Evolutionary conservation across 2,888 invertebrate species (phyloP).

Genomic region (Trypoxylon attenuatum): DNA sequence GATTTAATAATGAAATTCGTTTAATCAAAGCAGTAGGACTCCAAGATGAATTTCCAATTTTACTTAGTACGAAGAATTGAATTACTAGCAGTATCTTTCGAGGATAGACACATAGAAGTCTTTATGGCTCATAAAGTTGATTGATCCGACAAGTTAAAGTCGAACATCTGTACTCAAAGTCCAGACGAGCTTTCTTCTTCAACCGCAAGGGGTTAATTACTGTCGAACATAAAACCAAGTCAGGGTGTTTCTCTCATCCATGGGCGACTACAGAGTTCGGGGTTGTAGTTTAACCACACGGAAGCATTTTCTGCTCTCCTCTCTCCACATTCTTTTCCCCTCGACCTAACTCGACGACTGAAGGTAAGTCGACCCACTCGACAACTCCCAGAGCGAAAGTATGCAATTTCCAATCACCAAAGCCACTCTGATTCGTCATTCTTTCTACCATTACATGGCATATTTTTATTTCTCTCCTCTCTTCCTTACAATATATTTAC

Average conservation of each 20-base stretch:
- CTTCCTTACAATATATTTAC: too few species aligned
- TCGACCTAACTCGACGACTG: conserved; percentile 8
- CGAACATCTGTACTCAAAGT: too few species aligned
- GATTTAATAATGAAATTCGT: too few species aligned
- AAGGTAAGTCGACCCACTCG: conserved; percentile 12
- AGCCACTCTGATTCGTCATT: not conserved
- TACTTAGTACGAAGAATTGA: too few species aligned
- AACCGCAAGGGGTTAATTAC: too few species aligned
- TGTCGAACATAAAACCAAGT: not conserved
- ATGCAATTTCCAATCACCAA: conserved; percentile 1
- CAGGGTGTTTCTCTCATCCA: not conserved
- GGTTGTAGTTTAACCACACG: conserved; percentile 3
- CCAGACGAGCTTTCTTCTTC: too few species aligned
- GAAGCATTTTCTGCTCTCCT: conserved; percentile 13
- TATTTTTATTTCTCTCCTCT: not conserved
- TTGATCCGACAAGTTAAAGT: too few species aligned
- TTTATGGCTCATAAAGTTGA: too few species aligned
- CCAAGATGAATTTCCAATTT: too few species aligned
- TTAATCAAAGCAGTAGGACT: too few species aligned
- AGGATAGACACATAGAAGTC: too few species aligned
- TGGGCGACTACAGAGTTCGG: conserved; percentile 33
- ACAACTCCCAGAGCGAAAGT: conserved; percentile 5
- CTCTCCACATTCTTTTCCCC: conserved; percentile 10
- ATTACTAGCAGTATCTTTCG: too few species aligned
- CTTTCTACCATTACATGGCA: not conserved